Evolutionary conservation across 2,797 vertebrate genomes (phyloP).

Genomic region (Anas georgica): DNA sequence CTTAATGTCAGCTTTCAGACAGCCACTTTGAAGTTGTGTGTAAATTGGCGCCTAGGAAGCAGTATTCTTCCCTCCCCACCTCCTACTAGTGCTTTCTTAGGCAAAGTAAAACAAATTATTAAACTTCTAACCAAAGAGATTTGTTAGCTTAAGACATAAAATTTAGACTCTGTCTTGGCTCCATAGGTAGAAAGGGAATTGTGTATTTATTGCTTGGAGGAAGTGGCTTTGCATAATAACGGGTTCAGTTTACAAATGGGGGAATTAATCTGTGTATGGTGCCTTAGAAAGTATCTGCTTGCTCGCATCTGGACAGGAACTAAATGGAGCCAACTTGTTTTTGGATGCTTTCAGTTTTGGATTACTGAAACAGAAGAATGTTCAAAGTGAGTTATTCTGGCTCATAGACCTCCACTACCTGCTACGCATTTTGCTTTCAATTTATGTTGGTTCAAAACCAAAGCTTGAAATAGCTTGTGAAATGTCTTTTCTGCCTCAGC

Average conservation of each 20-base stretch:
- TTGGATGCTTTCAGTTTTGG: neutral
- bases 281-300: neutral
- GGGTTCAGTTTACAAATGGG: neutral
- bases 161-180: neutral
- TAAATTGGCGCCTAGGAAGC: neutral
- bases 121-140: neutral
- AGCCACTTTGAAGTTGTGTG: neutral
- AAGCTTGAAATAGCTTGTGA: neutral
- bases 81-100: neutral
- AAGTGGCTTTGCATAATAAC: neutral
- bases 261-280: neutral
- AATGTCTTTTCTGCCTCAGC: neutral
- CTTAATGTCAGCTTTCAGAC: neutral
- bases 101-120: neutral
- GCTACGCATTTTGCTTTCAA: neutral
- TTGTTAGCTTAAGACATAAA: fast-evolving
- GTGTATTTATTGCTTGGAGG: neutral
- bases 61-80: neutral
- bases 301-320: neutral
- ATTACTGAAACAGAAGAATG: neutral
- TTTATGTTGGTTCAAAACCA: neutral
- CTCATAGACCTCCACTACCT: neutral
- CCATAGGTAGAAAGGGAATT: fast-evolving
- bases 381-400: neutral
- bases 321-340: neutral